Evolutionary conservation across 1,140 invertebrate genomes (phyloP), one percentile per base, ranked within the genome.

Genomic region (Anthonomus grandis): DNA sequence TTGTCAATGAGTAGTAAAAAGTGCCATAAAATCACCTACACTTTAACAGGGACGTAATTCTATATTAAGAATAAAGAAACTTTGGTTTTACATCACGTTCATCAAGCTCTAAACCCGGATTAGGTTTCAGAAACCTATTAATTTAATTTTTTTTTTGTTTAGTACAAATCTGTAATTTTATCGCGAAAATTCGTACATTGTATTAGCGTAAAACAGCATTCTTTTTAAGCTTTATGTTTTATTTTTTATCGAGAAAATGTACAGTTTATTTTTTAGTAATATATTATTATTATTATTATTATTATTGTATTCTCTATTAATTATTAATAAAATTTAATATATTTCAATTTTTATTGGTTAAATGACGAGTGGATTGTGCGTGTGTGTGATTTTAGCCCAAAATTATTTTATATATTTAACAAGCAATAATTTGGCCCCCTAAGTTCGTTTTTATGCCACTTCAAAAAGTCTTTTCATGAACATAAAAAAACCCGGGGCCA

Each of bases 291-390:
- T n/a, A n/a, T n/a, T n/a, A n/a, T n/a, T n/a, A n/a, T n/a, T n/a
- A n/a, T n/a, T n/a, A n/a, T n/a, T 17, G 18, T 44, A 44, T 45
- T 21, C 52, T 46, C 42, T 55, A 55, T 46, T 55, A 46, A 34
- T 55, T n/a, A n/a, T n/a, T n/a, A n/a, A n/a, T n/a, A n/a, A 55
- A 42, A 55, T 31, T 55, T 55, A 55, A 55, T 55, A 55, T 55
- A 55, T 55, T 55, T 55, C 52, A 24, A 34, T 25, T 27, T 36
- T 15, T 24, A 37, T 24, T 52, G 27, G 51, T 19, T 44, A 37
- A 31, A 31, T 27, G 47, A 47, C 22, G 39, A 23, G 24, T 45
- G 38, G 23, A 53, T 36, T 46, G 36, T 19, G 12, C 24, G 10
- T 44, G 10, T 15, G 25, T 5, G 21, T 13, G 12, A 41, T 8